Percentiles rank a stretch among this genome's conserved stretches.
Evolutionary conservation across 2,797 vertebrate genomes (phyloP).

Genomic region (Cyclopterus lumpus): DNA sequence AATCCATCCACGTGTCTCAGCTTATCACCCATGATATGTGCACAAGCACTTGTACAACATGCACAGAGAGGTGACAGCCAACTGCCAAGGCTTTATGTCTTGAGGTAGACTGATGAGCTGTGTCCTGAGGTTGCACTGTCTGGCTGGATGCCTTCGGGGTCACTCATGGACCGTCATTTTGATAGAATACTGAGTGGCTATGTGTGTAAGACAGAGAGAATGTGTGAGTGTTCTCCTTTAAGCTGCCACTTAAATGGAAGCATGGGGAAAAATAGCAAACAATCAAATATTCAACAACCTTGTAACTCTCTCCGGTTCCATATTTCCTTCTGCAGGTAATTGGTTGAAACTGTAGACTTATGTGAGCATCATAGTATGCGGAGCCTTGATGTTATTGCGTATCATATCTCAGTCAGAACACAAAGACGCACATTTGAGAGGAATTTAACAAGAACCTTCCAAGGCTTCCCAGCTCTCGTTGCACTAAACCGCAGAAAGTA

Average conservation of each 20-base stretch:
- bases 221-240: slow-evolving; percentile 14
- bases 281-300: slow-evolving; percentile 75
- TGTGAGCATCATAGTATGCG: slow-evolving; percentile 30
- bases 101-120: slow-evolving; percentile 25
- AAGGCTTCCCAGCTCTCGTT: slow-evolving; percentile 23
- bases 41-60: slow-evolving; percentile 15
- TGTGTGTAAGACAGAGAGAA: slow-evolving; percentile 10
- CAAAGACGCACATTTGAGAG: slow-evolving; percentile 34
- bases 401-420: slow-evolving; percentile 47
- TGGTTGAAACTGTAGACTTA: slow-evolving; percentile 57
- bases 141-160: slow-evolving; percentile 42
- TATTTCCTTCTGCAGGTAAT: slow-evolving; percentile 57
- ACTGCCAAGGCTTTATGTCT: slow-evolving; percentile 31
- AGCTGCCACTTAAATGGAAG: slow-evolving; percentile 50
- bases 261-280: slow-evolving; percentile 56
- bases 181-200: slow-evolving; percentile 36
- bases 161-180: slow-evolving; percentile 45
- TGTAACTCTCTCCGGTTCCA: slow-evolving; percentile 43
- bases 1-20: background rate
- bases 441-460: slow-evolving; percentile 46
- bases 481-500: slow-evolving; percentile 32
- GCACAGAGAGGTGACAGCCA: slow-evolving; percentile 13
- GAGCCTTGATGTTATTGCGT: slow-evolving; percentile 47
- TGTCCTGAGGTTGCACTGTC: slow-evolving; percentile 51
- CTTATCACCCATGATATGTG: background rate